Evolutionary conservation across 2,888 invertebrate species (phyloP).

Genomic region (Drosophila demipolita): DNA sequence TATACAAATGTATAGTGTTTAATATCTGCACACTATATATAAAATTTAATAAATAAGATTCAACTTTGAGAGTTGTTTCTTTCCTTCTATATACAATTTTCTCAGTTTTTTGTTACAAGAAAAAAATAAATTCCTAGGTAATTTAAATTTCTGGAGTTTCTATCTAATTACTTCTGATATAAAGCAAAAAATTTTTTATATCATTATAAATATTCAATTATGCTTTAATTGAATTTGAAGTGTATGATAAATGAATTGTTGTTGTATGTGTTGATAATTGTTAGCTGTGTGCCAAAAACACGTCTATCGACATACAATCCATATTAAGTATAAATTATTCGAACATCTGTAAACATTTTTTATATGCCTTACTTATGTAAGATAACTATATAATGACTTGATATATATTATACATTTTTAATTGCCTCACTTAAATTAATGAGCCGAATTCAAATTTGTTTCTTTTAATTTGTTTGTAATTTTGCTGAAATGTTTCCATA

Average conservation of each 20-base stretch:
- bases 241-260: background rate
- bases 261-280: conserved; percentile 6
- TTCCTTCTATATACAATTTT: background rate
- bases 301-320: conserved; percentile 6
- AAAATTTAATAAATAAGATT: background rate
- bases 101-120: background rate
- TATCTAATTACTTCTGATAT: background rate
- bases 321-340: background rate
- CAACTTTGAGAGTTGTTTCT: background rate
- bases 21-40: background rate
- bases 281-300: conserved; percentile 15
- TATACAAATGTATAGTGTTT: background rate
- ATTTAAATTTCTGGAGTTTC: background rate
- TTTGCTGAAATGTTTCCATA: background rate
- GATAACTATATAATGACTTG: background rate
- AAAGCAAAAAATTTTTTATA: background rate
- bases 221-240: background rate
- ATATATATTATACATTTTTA: background rate
- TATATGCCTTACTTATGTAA: background rate
- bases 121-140: background rate
- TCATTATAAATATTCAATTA: background rate
- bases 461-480: background rate
- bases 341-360: background rate
- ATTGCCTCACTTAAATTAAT: background rate
- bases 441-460: background rate